Base-by-base conservation (phyloP, 2,888 invertebrate species). In the Apantesis nais region DNA sequence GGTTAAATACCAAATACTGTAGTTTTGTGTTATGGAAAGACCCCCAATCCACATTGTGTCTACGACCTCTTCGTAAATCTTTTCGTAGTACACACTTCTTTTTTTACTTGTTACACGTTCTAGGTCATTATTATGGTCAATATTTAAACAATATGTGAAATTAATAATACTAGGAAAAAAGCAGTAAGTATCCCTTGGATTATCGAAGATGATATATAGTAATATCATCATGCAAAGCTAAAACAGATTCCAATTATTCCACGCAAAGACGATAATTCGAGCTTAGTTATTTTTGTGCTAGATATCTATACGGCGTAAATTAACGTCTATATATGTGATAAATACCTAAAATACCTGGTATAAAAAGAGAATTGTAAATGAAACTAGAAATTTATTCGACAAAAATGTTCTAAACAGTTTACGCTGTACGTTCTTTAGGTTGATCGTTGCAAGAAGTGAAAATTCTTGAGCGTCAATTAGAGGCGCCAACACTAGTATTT, bases 401-500 rank as follows among this genome's bases (percentile, higher is more conserved):
- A 44, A 66, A 44, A 44, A 66, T 61, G 11, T 41, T 62, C 7
- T 22, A 68, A 55, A 58, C n/a, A 37, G 16, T 58, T 60, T 67
- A 19, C 44, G 31, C n/a, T n/a, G 41, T 67, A 63, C 39, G 62
- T 34, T 52, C 67, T 73, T 81, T 72, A 62, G 44, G 66, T 65
- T 65, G 22, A 72, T 70, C 39, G 69, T 76, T 70, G 71, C 62
- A 81, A 78, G 72, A 66, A 74, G 74, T 79, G 74, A 73, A 78
- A 81, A 78, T 75, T 74, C 71, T 67, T 68, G 16, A 64, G 76
- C 78, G 83, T 75, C 82, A 78, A 80, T 83, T 81, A 78, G 78
- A 78, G 73, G 78, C 80, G 82, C 77, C 81, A 77, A 83, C 83
- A 78, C 83, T 86, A 85, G 84, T 84, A 85, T 78, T 78, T 72